A percentile compares a stretch with the other conserved stretches of the same genome.
Evolutionary conservation across 2,113 vertebrate species (phyloP).

Genomic region (Scomber colias): DNA sequence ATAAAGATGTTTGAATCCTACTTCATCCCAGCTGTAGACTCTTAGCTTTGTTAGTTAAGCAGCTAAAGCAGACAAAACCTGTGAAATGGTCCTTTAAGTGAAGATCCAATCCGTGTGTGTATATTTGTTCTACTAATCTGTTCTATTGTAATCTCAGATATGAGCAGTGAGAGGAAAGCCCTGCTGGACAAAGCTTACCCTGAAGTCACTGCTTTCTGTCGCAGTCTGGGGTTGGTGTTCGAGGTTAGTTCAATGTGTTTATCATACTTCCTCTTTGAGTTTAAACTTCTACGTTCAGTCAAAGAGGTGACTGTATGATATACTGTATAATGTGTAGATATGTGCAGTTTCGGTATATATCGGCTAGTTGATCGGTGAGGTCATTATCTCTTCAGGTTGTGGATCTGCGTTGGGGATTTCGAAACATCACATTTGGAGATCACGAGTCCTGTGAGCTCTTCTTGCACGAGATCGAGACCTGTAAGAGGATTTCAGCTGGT

Average conservation of each 20-base stretch:
- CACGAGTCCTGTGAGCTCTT: slow-evolving; percentile 82
- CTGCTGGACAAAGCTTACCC: slow-evolving; percentile 84
- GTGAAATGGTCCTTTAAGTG: too few species aligned
- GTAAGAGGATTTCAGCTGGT: slow-evolving; percentile 81
- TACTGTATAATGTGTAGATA: background rate
- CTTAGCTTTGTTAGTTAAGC: too few species aligned
- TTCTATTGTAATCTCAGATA: slow-evolving; percentile 78
- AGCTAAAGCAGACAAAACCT: too few species aligned
- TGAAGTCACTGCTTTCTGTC: slow-evolving; percentile 86
- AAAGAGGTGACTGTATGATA: background rate
- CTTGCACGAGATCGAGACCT: slow-evolving; percentile 84
- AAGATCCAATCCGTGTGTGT: too few species aligned
- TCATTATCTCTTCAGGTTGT: slow-evolving; percentile 79
- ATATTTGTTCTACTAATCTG: background rate
- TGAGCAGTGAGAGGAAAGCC: slow-evolving; percentile 85
- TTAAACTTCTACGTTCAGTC: background rate
- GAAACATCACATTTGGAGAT: slow-evolving; percentile 62
- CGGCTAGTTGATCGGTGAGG: background rate
- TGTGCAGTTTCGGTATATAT: background rate
- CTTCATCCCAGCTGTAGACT: too few species aligned
- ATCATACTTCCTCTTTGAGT: background rate
- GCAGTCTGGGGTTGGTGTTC: slow-evolving; percentile 83
- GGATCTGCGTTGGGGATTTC: slow-evolving; percentile 87
- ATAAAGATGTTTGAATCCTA: too few species aligned
- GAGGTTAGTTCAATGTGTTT: slow-evolving; percentile 80